Evolutionary conservation across 2,113 vertebrate species (phyloP).

Genomic region (Saimiri boliviensis): DNA sequence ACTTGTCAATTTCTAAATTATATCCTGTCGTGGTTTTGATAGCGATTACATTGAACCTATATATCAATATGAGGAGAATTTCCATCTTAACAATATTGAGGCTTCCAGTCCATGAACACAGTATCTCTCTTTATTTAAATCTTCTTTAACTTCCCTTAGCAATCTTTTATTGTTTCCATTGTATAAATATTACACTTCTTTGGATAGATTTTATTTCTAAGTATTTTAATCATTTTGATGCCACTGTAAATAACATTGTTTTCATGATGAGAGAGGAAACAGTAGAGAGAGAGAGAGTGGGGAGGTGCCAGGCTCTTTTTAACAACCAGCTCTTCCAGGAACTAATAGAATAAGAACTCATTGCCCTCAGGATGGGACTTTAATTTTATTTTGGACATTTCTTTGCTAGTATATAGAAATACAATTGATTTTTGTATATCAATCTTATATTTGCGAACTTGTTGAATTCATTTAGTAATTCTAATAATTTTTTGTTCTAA

Average conservation of each 20-base stretch:
- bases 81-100: not conserved
- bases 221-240: not conserved
- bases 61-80: not conserved
- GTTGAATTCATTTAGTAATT: not conserved
- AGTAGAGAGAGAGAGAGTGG: no score
- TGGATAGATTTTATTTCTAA: no score
- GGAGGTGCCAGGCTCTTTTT: no score
- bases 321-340: no score
- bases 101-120: no score
- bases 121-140: not conserved
- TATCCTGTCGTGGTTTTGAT: not conserved
- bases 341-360: no score
- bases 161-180: no score
- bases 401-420: no score
- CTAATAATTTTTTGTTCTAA: not conserved
- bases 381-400: no score
- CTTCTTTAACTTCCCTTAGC: not conserved
- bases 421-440: no score
- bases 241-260: not conserved
- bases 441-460: not conserved
- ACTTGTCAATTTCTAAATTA: not conserved
- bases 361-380: no score
- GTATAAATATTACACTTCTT: no score
- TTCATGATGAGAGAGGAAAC: not conserved
- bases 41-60: not conserved